Conservation (phyloP, 2,113 vertebrate genomes). For the Elephantulus edwardii region DNA sequence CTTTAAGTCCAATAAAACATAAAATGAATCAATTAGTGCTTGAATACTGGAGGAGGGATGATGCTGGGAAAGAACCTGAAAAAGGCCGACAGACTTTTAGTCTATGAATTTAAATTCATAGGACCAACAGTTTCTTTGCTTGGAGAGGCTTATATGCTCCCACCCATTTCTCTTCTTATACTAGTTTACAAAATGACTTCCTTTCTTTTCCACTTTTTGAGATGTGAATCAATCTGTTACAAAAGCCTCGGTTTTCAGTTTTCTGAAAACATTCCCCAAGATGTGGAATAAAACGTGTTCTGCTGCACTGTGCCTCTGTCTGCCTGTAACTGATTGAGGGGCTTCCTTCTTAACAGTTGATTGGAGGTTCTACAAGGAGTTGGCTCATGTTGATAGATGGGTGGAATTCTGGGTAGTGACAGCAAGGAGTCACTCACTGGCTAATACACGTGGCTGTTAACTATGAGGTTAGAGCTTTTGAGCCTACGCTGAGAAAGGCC, state of each 20-base stretch:
- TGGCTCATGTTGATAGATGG: background rate
- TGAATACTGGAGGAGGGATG: constrained; percentile 55
- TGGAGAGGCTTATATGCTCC: constrained; percentile 56
- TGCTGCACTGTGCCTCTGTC: constrained; percentile 39
- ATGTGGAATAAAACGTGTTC: constrained; percentile 66
- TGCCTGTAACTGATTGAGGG: constrained; percentile 29
- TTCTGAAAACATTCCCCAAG: constrained; percentile 77
- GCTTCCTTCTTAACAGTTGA: background rate
- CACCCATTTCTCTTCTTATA: constrained; percentile 15
- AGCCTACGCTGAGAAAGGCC: background rate
- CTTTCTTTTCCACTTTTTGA: constrained; percentile 68
- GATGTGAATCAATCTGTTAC: constrained; percentile 69
- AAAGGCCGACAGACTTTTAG: constrained; percentile 74
- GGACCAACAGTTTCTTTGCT: constrained; percentile 76
- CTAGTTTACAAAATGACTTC: constrained; percentile 74
- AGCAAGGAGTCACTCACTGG: background rate
- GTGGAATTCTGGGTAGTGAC: background rate
- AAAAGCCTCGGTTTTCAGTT: constrained; percentile 71
- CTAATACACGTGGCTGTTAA: background rate
- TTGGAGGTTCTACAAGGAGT: background rate
- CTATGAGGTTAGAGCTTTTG: background rate
- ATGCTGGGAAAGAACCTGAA: constrained; percentile 56
- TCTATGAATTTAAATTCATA: constrained; percentile 79
- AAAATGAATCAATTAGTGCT: constrained; percentile 76
- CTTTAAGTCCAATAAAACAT: constrained; percentile 71